Conservation (phyloP, 1,140 invertebrate genomes). For the Dendrolimus kikuchii region DNA sequence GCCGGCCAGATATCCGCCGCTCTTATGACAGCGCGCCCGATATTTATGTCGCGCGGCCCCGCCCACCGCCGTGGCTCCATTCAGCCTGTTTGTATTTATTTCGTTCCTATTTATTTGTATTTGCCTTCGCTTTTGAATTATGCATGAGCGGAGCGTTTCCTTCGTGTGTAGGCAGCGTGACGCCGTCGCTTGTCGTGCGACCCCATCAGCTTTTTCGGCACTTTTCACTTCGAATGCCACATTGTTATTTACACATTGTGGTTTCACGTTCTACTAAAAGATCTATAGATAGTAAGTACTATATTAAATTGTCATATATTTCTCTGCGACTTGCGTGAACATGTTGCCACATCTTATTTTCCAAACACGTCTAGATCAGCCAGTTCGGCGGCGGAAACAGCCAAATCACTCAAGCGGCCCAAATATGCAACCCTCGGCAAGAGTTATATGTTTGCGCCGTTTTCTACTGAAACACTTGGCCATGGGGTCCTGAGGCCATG, state of each 20-base stretch:
- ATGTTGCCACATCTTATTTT: too few relatives aligned
- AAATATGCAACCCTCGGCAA: too few relatives aligned
- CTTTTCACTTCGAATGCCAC: constrained; percentile 9
- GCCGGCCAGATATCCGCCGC: constrained; percentile 46
- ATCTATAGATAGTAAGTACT: too few relatives aligned
- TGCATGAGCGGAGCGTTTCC: constrained; percentile 65
- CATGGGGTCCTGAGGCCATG: too few relatives aligned
- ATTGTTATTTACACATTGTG: background rate
- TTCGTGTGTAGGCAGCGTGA: constrained; percentile 68
- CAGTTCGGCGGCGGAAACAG: too few relatives aligned
- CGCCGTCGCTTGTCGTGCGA: constrained; percentile 32
- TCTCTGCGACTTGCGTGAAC: too few relatives aligned
- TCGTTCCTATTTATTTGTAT: constrained; percentile 70
- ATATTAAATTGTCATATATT: too few relatives aligned
- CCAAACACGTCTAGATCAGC: too few relatives aligned
- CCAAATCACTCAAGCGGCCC: too few relatives aligned
- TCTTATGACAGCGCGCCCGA: constrained; percentile 55
- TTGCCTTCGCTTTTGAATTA: constrained; percentile 67
- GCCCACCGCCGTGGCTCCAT: constrained; percentile 61
- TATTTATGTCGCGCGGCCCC: constrained; percentile 66
- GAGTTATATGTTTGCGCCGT: too few relatives aligned
- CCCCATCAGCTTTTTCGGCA: constrained; percentile 17
- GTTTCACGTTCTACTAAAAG: background rate
- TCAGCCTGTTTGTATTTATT: constrained; percentile 70
- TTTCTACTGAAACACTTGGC: too few relatives aligned